Conservation (phyloP, 2,797 vertebrate species). For the Pseudochirops corinnae region DNA sequence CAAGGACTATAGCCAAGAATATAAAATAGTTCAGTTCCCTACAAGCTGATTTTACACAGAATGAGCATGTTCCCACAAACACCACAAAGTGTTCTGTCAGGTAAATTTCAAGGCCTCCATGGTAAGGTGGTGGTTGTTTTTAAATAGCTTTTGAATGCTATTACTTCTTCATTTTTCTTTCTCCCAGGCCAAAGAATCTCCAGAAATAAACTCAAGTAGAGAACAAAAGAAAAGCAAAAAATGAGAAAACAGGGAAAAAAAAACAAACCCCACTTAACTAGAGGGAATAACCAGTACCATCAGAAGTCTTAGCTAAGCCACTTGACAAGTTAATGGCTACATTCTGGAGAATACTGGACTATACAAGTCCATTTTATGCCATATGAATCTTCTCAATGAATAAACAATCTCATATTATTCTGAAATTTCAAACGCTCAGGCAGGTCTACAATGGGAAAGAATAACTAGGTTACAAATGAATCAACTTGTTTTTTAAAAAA, state of each 20-base stretch:
- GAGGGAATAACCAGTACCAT: constrained; percentile 29
- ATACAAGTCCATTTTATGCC: constrained; percentile 14
- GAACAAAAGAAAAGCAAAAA: neutral
- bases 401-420: constrained; percentile 33
- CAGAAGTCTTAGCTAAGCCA: constrained; percentile 12
- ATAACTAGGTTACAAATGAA: constrained; percentile 66
- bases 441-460: constrained; percentile 53
- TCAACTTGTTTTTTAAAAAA: constrained; percentile 50
- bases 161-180: constrained; percentile 26
- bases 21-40: constrained; percentile 27
- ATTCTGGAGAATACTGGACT: neutral
- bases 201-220: neutral
- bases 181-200: constrained; percentile 7
- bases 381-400: constrained; percentile 42
- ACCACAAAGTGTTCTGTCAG: neutral
- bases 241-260: constrained; percentile 23
- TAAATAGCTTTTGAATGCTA: constrained; percentile 19
- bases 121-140: constrained; percentile 40
- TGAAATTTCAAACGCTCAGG: constrained; percentile 53
- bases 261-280: neutral
- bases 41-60: constrained; percentile 5
- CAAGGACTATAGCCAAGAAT: neutral
- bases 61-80: constrained; percentile 2
- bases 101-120: constrained; percentile 38
- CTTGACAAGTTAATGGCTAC: constrained; percentile 21